Conservation (phyloP, 2,888 invertebrate genomes). For the Sinelater perroti region DNA sequence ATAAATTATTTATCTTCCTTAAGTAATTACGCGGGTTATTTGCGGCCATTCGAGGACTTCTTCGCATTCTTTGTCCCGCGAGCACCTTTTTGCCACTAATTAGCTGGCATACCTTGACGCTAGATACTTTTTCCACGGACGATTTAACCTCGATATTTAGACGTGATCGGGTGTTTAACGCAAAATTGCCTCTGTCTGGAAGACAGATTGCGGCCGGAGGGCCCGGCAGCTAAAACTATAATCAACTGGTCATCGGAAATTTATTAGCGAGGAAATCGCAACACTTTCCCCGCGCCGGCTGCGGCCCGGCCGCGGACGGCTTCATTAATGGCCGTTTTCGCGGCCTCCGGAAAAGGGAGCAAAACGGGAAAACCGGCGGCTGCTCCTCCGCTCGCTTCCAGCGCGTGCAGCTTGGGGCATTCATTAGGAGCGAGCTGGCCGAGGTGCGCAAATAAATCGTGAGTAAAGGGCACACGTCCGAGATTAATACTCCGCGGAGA, state of each 20-base stretch:
- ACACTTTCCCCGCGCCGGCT: background rate
- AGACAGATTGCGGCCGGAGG: constrained; percentile 8
- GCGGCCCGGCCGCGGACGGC: no score
- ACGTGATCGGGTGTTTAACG: constrained; percentile 10
- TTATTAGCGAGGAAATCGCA: constrained; percentile 5
- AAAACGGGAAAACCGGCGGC: no score
- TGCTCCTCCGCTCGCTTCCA: constrained; percentile 9
- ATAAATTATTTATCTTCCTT: background rate
- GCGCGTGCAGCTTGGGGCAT: constrained; percentile 15
- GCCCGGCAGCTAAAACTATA: constrained; percentile 1
- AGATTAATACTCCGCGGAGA: constrained; percentile 45
- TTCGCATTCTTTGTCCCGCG: constrained; percentile 3
- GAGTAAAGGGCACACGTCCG: constrained; percentile 46
- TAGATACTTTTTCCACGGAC: constrained; percentile 16
- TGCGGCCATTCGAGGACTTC: constrained; percentile 1
- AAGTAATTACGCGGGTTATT: constrained; percentile 2
- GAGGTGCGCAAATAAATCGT: constrained; percentile 21
- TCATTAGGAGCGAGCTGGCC: constrained; percentile 10
- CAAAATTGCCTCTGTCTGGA: constrained; percentile 8
- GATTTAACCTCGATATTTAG: constrained; percentile 15
- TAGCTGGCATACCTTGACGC: constrained; percentile 14
- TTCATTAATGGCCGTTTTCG: background rate
- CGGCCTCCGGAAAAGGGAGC: no score
- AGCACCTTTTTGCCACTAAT: constrained; percentile 9
- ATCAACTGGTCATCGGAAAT: constrained; percentile 5